phyloP scores from a whole-genome alignment of 2,113 vertebrate species.

The Uria aalge region DNA sequence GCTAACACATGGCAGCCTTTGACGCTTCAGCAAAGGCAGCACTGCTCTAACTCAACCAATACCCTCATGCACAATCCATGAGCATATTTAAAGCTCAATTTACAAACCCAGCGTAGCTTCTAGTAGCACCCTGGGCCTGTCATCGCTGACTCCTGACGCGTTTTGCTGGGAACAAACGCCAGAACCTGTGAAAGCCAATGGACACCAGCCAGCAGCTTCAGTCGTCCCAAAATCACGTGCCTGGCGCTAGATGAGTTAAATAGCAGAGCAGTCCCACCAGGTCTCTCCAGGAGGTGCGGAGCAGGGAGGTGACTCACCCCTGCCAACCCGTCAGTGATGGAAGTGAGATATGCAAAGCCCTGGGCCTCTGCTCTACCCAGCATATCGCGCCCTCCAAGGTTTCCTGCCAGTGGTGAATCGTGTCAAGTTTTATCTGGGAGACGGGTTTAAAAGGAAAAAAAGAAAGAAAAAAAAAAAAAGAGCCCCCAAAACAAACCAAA shows the following conservation, averaged over 20 bases:
- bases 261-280: not conserved
- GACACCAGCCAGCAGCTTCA: accelerated
- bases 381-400: not conserved
- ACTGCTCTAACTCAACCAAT: not conserved
- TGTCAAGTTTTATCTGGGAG: not conserved
- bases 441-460: not conserved
- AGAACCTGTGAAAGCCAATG: not conserved
- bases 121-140: not conserved
- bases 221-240: accelerated
- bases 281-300: not conserved
- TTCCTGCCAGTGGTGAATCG: not conserved
- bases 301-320: not conserved
- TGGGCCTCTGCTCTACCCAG: not conserved
- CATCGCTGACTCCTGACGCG: not conserved
- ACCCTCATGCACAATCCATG: not conserved
- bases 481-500: not conserved
- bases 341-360: not conserved
- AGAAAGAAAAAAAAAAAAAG: not conserved
- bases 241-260: not conserved
- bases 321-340: not conserved
- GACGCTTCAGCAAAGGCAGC: not conserved
- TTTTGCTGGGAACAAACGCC: not conserved
- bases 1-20: not conserved
- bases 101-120: not conserved
- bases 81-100: not conserved